Evolutionary conservation across 64 coral and sea anemone genomes (phyloP).

Genomic region (Catalaphyllia jardinei): DNA sequence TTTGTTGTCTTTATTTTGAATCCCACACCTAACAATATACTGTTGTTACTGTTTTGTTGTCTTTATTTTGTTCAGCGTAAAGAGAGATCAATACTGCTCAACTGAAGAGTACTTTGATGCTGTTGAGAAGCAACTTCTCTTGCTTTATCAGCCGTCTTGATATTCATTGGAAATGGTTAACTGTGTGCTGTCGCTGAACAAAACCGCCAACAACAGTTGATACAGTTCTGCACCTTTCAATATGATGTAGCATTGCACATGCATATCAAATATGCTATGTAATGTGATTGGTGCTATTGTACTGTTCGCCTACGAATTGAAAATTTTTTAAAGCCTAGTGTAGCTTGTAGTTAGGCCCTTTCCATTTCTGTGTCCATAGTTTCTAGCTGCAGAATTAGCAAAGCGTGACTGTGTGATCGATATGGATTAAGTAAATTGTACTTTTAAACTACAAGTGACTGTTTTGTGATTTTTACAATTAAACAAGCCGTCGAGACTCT

Average conservation of each 20-base stretch:
- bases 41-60: not conserved
- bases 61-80: constrained; percentile 75
- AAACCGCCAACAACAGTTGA: not conserved
- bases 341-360: constrained; percentile 24
- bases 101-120: constrained; percentile 85
- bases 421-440: too few species aligned
- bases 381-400: too few species aligned
- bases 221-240: not conserved
- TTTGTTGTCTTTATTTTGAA: constrained; percentile 7
- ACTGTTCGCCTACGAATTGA: not conserved
- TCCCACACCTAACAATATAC: too few species aligned
- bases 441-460: too few species aligned
- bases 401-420: too few species aligned
- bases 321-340: not conserved
- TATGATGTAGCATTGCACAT: not conserved
- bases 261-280: not conserved
- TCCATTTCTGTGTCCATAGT: too few species aligned
- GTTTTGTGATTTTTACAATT: too few species aligned
- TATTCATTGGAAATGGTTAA: not conserved
- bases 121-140: constrained; percentile 49
- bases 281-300: not conserved
- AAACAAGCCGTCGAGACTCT: too few species aligned
- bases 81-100: constrained; percentile 93
- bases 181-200: not conserved
- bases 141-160: constrained; percentile 28